phyloP scores from a whole-genome alignment of 2,113 vertebrate genomes.

The Mormyrus lacerda region DNA sequence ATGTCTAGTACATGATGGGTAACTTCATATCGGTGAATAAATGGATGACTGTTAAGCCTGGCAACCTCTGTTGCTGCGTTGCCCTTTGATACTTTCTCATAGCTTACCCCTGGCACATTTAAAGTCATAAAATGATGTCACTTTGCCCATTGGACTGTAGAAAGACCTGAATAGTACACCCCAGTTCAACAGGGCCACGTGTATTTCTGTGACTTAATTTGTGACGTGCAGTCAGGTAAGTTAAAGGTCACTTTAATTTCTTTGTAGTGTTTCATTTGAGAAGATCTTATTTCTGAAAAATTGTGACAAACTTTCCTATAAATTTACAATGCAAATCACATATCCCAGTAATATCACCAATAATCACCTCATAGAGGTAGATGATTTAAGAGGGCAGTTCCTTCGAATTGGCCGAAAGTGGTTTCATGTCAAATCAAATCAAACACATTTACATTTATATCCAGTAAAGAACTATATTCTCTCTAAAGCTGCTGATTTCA shows the following conservation, averaged over 20 bases:
- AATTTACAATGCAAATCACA: not conserved
- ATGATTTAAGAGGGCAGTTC: not conserved
- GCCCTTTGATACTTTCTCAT: slow-evolving; percentile 4
- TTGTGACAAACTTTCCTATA: not conserved
- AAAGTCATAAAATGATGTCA: slow-evolving; percentile 7
- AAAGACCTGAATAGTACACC: slow-evolving; percentile 25
- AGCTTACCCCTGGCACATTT: not conserved
- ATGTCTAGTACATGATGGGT: not conserved
- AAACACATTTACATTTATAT: not conserved
- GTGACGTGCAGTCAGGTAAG: not conserved
- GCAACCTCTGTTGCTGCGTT: not conserved
- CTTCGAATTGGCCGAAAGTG: not conserved
- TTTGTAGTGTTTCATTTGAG: not conserved
- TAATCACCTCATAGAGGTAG: not conserved
- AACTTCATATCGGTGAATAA: not conserved
- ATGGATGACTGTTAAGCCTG: not conserved
- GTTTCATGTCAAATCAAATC: not conserved
- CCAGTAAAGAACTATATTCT: not conserved
- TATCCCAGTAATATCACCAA: not conserved
- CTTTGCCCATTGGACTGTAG: slow-evolving; percentile 21
- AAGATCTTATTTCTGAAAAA: not conserved
- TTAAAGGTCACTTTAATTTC: slow-evolving; percentile 7
- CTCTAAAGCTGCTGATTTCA: not conserved
- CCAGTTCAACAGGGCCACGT: slow-evolving; percentile 20
- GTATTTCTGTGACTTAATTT: not conserved